phyloP scores from a whole-genome alignment of 64 coral and sea anemone genomes.

The Stylophora pistillata region DNA sequence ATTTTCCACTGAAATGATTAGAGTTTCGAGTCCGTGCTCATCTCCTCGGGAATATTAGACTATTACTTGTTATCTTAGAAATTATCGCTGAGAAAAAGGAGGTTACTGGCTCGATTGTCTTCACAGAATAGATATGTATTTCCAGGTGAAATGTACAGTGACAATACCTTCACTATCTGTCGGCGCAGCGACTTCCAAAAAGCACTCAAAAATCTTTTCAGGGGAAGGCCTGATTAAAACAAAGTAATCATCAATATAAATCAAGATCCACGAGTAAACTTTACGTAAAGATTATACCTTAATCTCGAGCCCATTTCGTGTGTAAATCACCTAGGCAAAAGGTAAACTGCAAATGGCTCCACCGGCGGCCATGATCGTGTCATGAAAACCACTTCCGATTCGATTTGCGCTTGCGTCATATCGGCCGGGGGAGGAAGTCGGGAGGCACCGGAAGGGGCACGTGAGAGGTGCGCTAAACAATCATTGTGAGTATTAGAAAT shows the following conservation, averaged over 20 bases:
- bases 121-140: background rate
- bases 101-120: background rate
- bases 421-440: slow-evolving; percentile 42
- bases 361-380: slow-evolving; percentile 83
- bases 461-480: background rate
- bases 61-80: background rate
- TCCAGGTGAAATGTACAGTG: background rate
- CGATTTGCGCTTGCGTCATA: slow-evolving; percentile 68
- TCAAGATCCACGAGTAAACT: background rate
- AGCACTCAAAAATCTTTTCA: slow-evolving; percentile 81
- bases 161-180: slow-evolving; percentile 25
- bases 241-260: background rate
- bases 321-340: slow-evolving; percentile 2
- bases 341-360: slow-evolving; percentile 35
- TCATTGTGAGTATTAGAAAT: background rate
- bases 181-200: slow-evolving; percentile 82
- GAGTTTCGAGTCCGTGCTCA: background rate
- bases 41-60: background rate
- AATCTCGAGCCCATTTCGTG: slow-evolving; percentile 84
- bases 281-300: slow-evolving; percentile 42
- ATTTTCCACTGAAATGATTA: background rate
- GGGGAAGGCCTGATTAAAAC: slow-evolving; percentile 49
- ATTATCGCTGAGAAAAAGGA: background rate
- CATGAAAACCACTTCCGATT: slow-evolving; percentile 31
- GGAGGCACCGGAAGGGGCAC: slow-evolving; percentile 56